These are phyloP conservation scores for Pararge aegeria DNA, from an alignment of 1,140 invertebrate species.

Conservation along the genomic window DNA sequence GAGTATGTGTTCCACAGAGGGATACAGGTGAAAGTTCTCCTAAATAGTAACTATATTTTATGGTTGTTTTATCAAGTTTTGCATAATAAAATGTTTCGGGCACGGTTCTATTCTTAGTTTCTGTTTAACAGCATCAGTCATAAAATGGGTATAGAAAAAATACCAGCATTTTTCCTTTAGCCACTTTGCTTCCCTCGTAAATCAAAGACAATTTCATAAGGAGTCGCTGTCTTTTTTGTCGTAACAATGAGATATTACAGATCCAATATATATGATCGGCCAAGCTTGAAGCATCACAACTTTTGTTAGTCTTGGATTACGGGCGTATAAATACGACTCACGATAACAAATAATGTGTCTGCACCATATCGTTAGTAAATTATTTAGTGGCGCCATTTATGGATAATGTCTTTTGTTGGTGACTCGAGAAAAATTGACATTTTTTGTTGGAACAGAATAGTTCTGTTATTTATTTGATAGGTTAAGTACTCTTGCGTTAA, in stretches of 20 bases:
- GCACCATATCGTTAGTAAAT: not conserved
- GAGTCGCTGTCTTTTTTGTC: not conserved
- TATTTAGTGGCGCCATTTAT: slow-evolving; percentile 2
- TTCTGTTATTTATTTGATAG: not conserved
- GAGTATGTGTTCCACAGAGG: slow-evolving; percentile 59
- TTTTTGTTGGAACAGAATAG: not conserved
- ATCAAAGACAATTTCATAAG: not conserved
- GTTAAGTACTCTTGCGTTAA: too few species aligned
- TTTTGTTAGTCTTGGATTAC: slow-evolving; percentile 1
- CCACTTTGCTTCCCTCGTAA: too few species aligned
- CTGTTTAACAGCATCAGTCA: too few species aligned
- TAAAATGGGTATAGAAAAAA: too few species aligned
- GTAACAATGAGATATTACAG: not conserved
- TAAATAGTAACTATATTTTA: not conserved
- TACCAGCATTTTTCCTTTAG: too few species aligned
- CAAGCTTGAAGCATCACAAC: not conserved
- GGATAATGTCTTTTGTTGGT: slow-evolving; percentile 2
- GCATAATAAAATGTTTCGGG: too few species aligned
- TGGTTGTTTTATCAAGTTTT: too few species aligned
- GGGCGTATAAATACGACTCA: slow-evolving; percentile 1
- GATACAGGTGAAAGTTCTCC: slow-evolving; percentile 37
- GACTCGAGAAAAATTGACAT: not conserved
- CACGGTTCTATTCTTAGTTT: too few species aligned
- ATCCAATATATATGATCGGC: not conserved
- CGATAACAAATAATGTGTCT: not conserved